These are phyloP conservation scores for Phoxinus dragarum DNA, from an alignment of 2,797 vertebrate genomes.

Conservation along the genomic window DNA sequence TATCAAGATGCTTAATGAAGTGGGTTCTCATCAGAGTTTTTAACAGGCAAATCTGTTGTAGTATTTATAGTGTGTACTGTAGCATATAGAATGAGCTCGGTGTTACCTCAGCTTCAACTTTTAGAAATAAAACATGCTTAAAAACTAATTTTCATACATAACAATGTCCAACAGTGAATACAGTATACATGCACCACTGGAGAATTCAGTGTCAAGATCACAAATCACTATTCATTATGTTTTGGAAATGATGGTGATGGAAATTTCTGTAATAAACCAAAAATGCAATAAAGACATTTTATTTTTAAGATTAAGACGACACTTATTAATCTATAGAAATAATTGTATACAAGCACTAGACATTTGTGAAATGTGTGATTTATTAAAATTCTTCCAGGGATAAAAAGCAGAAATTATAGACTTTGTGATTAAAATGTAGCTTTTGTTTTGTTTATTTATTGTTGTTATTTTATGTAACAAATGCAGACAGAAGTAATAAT, in stretches of 20 bases:
- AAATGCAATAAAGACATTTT: neutral
- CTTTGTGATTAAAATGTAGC: constrained; percentile 9
- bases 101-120: neutral
- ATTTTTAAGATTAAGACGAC: neutral
- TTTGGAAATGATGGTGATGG: neutral
- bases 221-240: neutral
- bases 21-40: constrained; percentile 35
- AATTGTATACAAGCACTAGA: neutral
- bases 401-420: neutral
- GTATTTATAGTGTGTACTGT: constrained; percentile 27
- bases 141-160: neutral
- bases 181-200: neutral
- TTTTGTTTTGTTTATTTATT: neutral
- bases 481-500: neutral
- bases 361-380: neutral
- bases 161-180: neutral
- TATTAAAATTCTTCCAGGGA: neutral
- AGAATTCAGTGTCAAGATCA: neutral
- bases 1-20: constrained; percentile 45
- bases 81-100: constrained; percentile 6
- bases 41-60: constrained; percentile 21
- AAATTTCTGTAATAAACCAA: neutral
- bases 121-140: neutral
- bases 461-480: neutral
- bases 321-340: neutral